A percentile compares a stretch with the other conserved stretches of the same genome.
These are phyloP conservation scores for Sylvia borin DNA, from an alignment of 2,797 vertebrate species.

Conservation along the genomic window DNA sequence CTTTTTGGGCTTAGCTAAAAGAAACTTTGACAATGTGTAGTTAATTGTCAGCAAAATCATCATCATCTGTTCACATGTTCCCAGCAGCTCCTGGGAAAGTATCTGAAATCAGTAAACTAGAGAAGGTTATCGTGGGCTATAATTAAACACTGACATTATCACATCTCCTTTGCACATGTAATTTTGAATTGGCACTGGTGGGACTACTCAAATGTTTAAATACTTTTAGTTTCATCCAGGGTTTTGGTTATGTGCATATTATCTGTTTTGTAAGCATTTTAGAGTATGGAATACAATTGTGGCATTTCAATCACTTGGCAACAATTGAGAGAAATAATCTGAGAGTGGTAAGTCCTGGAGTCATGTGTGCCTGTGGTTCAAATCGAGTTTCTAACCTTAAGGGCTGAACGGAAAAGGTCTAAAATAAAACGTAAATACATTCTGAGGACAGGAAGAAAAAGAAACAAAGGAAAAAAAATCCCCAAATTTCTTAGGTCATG, in stretches of 20 bases:
- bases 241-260: neutral
- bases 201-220: neutral
- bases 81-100: neutral
- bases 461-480: conserved; percentile 31
- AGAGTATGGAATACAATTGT: neutral
- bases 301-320: neutral
- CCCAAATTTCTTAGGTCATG: neutral
- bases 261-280: neutral
- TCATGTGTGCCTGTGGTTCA: neutral
- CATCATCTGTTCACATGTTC: neutral
- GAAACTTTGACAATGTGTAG: neutral
- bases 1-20: neutral
- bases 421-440: conserved; percentile 3
- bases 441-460: conserved; percentile 46
- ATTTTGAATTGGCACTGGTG: neutral
- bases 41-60: neutral
- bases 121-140: neutral
- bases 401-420: neutral
- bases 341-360: neutral
- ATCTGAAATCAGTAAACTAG: neutral
- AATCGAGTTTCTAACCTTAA: neutral
- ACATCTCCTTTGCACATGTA: neutral
- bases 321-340: neutral
- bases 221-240: neutral
- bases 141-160: neutral